A percentile compares a stretch with the other conserved stretches of the same genome.
phyloP scores from a whole-genome alignment of 2,888 invertebrate genomes.

The Hipparchia semele region DNA sequence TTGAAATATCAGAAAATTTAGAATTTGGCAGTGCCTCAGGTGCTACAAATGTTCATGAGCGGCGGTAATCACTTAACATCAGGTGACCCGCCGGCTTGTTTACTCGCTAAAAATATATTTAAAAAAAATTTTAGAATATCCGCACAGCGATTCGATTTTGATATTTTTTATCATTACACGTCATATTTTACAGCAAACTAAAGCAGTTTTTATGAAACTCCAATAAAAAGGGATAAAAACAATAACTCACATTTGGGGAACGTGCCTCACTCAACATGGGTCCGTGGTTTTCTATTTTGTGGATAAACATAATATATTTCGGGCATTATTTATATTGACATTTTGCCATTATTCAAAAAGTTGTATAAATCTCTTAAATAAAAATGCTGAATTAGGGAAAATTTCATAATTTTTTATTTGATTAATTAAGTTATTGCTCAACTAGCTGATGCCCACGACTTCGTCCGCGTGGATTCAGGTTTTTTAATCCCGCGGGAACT shows the following conservation, averaged over 20 bases:
- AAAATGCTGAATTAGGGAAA: background rate
- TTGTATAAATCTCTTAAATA: background rate
- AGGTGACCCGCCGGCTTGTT: no score
- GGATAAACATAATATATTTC: background rate
- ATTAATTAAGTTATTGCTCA: no score
- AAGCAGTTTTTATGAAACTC: constrained; percentile 7
- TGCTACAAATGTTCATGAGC: no score
- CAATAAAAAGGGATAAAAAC: constrained; percentile 10
- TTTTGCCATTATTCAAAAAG: no score
- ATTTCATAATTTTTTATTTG: no score
- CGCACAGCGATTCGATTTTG: background rate
- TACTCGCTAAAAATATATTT: no score
- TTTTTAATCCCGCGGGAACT: no score
- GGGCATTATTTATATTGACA: background rate
- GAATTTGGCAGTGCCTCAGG: no score
- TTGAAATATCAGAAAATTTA: no score
- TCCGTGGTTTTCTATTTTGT: constrained; percentile 3
- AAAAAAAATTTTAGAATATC: background rate
- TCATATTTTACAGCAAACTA: background rate
- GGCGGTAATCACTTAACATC: no score
- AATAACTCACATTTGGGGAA: constrained; percentile 10
- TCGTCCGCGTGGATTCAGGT: no score
- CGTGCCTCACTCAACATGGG: constrained; percentile 11
- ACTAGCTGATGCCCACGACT: no score
- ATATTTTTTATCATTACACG: background rate